phyloP scores from a whole-genome alignment of 1,140 invertebrate species.

The Drosophila virilis region DNA sequence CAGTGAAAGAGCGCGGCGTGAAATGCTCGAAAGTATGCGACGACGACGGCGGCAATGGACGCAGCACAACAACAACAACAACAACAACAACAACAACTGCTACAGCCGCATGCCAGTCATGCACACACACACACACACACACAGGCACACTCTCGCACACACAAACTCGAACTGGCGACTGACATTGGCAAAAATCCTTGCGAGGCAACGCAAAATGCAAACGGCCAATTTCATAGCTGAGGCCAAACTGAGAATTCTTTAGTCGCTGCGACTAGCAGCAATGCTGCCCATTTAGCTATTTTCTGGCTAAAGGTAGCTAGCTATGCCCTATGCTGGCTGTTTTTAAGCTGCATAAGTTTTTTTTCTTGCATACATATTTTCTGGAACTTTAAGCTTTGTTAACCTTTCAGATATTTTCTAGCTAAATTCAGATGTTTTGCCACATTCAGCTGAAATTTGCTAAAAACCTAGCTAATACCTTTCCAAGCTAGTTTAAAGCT shows the following conservation, averaged over 20 bases:
- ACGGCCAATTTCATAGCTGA: slow-evolving; percentile 76
- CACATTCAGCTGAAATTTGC: too few species aligned
- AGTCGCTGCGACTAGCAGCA: not conserved
- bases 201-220: slow-evolving; percentile 63
- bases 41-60: slow-evolving; percentile 9
- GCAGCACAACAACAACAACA: not conserved
- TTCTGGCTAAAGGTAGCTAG: too few species aligned
- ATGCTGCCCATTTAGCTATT: too few species aligned
- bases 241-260: slow-evolving; percentile 33
- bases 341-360: too few species aligned
- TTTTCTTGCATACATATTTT: too few species aligned
- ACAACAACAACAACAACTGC: slow-evolving; percentile 28
- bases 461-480: too few species aligned
- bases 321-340: too few species aligned
- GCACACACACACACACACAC: slow-evolving; percentile 48
- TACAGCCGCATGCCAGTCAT: slow-evolving; percentile 64
- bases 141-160: not conserved
- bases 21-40: slow-evolving; percentile 57
- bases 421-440: too few species aligned
- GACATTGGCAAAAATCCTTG: slow-evolving; percentile 71
- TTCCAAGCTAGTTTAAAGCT: too few species aligned
- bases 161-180: slow-evolving; percentile 27
- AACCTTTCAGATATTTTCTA: too few species aligned
- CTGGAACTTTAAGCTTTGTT: too few species aligned
- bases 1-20: slow-evolving; percentile 53